Base-by-base conservation (phyloP, 2,888 invertebrate genomes). In the Rhamnusium bicolor region DNA sequence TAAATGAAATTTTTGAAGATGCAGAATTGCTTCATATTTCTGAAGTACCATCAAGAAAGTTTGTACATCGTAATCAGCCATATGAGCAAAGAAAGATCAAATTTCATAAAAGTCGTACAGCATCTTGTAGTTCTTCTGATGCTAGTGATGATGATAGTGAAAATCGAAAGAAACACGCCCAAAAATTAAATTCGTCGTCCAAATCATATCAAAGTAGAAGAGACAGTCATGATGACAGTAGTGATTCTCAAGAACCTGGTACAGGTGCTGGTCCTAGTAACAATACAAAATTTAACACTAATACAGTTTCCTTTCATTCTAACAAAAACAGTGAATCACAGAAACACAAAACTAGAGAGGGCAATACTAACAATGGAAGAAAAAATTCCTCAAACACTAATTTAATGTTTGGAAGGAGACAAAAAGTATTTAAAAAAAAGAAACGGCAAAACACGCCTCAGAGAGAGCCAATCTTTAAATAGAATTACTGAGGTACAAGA, bases 91-190 rank as follows among this genome's bases (percentile, higher is more conserved):
- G 92, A 40, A 90, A 92, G 62, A 91, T 91, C 75, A 94, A 94
- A 87, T 91, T 93, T 81, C 92, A 93, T 80, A 94, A 94, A 85
- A 91, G 91, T 10, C 89, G 94, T 47, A 94, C 94, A n/a, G 95
- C 96, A 5, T 97, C 97, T 66, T 97, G 97, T 85, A 97, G 97
- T 81, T 97, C 97, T 65, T 97, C 97, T 0, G 98, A 98, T 87
- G 95, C 98, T 5, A 97, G 97, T 73, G 97, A 97, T 86, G 93
- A 93, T 81, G 95, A 95, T 85, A 94, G 94, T 65, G 96, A 96
- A 85, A 91, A 92, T 53, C 92, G 95, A 76, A 96, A 96, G 86
- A 95, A 96, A 85, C 91, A 95, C 67, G 93, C 94, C 12, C 93
- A 94, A 75, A 94, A 93, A 84, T 90, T 94, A 69, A 90, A 90